phyloP scores from a whole-genome alignment of 2,113 vertebrate genomes.

The Symphodus melops region DNA sequence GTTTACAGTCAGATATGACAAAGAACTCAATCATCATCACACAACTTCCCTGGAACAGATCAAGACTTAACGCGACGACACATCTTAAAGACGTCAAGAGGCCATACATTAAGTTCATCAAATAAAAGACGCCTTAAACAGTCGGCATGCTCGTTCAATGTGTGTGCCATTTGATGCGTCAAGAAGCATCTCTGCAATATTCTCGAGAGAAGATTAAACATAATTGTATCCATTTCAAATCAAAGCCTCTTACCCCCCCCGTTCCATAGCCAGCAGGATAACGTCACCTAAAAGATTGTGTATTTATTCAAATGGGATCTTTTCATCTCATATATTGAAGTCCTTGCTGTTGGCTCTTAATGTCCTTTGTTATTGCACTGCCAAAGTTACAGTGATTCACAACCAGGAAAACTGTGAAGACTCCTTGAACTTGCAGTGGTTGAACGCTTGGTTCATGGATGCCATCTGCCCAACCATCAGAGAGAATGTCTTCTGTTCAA shows the following conservation, averaged over 20 bases:
- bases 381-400: background rate
- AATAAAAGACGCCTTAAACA: no score
- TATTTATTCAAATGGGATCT: background rate
- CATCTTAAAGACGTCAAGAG: no score
- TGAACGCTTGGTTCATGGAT: background rate
- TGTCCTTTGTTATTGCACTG: background rate
- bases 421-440: background rate
- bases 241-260: no score
- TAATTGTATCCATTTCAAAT: no score
- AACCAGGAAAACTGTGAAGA: background rate
- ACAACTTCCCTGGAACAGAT: no score
- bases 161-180: no score
- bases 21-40: background rate
- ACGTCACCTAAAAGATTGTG: background rate
- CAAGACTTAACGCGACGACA: no score
- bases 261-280: background rate
- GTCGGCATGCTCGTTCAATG: no score
- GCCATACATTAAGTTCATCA: no score
- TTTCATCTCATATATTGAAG: background rate
- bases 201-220: no score
- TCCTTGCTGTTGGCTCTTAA: slow-evolving; percentile 9
- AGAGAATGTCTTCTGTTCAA: background rate
- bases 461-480: background rate
- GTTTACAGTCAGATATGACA: background rate
- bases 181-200: no score